Evolutionary conservation across 1,140 invertebrate genomes (phyloP), one percentile per base, ranked within the genome.

Genomic region (Melanaphis sacchari): DNA sequence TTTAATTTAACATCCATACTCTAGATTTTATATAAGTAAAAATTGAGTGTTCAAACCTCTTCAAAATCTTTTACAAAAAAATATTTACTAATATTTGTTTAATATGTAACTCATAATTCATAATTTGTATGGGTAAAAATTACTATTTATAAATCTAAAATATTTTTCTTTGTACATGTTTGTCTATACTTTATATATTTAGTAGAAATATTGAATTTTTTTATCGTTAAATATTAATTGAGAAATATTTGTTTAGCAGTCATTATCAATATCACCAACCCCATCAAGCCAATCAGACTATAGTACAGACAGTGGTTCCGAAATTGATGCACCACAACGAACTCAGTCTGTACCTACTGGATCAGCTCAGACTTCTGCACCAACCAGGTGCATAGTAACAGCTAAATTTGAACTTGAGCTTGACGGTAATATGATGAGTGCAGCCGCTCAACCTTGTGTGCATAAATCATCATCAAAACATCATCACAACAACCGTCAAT

Each of bases 391-490:
- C 38, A 38, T 93, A 40, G 22, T 93, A 0, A 93, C 81, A 82
- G 91, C 91, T 6, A 93, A 93, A 54, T 85, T 93, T 84, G 81
- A 93, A 54, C 40, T 93, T n/a, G 91, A 93, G 36, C 76, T 93
- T 6, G 91, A 93, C 2, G 46, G 46, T 36, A 93, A 93, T 41
- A 41, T 92, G 41, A 92, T 92, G 66, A 92, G 66, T 2, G 90
- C 90, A 26, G 46, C 81, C 8, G 76, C 81, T 21, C 91, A 93
- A 40, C 91, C 91, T n/a, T 49, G 81, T 85, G 81, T 93, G 2
- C 91, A 93, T 54, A 84, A 54, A 54, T 91, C 90, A 3, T 91
- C 90, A 81, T 46, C 76, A 8, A 84, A 81, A 41, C n/a, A 38
- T 38, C 46, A 85, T 82, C 91, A 93, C 40, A 93, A 84, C 46